These are phyloP conservation scores for Halisarca cf. caerulea DNA, from an alignment of 37 sponge, comb jelly and placozoan genomes.

Conservation along the genomic window DNA sequence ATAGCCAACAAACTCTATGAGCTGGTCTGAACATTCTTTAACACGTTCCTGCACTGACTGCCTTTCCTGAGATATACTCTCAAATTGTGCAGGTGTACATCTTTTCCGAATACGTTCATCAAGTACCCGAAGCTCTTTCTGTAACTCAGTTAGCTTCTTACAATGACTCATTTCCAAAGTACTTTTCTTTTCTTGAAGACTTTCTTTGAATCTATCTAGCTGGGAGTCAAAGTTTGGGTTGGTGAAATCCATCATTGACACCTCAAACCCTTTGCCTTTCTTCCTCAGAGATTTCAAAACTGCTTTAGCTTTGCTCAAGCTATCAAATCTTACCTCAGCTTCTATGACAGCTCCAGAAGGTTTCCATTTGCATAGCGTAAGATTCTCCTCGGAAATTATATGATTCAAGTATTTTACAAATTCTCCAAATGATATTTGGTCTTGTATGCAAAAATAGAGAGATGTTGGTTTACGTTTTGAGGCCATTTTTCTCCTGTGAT, in stretches of 20 bases:
- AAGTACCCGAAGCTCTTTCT: not conserved
- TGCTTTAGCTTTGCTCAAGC: slow-evolving; percentile 23
- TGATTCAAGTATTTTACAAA: not conserved
- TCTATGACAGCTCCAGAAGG: not conserved
- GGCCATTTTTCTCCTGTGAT: too few relatives aligned
- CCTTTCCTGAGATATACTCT: not conserved
- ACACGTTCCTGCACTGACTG: not conserved
- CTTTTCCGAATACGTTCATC: slow-evolving; percentile 31
- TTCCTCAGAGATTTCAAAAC: slow-evolving; percentile 10
- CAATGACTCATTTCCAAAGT: not conserved
- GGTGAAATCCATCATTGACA: not conserved
- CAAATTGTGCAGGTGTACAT: not conserved
- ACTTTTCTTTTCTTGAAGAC: not conserved
- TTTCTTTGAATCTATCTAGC: not conserved
- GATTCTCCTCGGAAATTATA: not conserved
- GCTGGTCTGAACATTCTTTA: slow-evolving; percentile 28
- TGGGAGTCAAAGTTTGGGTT: not conserved
- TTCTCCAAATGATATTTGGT: not conserved
- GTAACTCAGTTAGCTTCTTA: not conserved
- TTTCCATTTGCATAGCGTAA: not conserved
- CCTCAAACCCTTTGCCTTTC: not conserved
- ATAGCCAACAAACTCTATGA: slow-evolving; percentile 24
- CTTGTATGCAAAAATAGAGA: not conserved
- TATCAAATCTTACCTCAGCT: slow-evolving; percentile 21
- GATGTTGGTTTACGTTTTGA: not conserved